A percentile compares a stretch with the other conserved stretches of the same genome.
phyloP scores from a whole-genome alignment of 2,797 vertebrate species.

The Channallabes apus region DNA sequence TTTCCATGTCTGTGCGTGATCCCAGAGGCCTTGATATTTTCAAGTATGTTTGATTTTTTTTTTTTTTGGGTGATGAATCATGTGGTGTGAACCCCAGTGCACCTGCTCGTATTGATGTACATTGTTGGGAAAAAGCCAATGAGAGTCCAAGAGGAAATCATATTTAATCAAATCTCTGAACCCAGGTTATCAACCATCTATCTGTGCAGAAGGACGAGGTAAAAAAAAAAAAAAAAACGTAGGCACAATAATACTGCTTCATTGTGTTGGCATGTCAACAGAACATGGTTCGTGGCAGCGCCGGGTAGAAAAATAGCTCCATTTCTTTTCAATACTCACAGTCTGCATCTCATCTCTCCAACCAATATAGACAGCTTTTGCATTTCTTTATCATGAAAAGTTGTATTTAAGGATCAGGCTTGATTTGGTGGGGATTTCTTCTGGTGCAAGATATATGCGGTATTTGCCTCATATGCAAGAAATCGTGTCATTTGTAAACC shows the following conservation, averaged over 20 bases:
- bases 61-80: background rate
- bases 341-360: background rate
- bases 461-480: background rate
- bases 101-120: background rate
- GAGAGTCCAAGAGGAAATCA: background rate
- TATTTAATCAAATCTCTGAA: background rate
- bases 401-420: background rate
- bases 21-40: background rate
- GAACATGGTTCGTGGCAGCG: background rate
- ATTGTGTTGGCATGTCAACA: slow-evolving; percentile 1
- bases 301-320: background rate
- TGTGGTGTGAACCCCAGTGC: background rate
- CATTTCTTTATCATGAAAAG: background rate
- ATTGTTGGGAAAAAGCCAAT: background rate
- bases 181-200: background rate
- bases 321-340: background rate
- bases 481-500: background rate
- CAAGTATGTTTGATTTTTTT: background rate
- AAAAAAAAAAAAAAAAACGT: background rate
- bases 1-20: background rate
- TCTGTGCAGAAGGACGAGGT: background rate
- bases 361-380: background rate
- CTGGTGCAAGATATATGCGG: background rate
- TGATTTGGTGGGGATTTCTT: background rate
- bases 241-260: slow-evolving; percentile 4